These are phyloP conservation scores for Oryzias javanicus DNA, from an alignment of 2,113 vertebrate genomes.

Conservation along the genomic window DNA sequence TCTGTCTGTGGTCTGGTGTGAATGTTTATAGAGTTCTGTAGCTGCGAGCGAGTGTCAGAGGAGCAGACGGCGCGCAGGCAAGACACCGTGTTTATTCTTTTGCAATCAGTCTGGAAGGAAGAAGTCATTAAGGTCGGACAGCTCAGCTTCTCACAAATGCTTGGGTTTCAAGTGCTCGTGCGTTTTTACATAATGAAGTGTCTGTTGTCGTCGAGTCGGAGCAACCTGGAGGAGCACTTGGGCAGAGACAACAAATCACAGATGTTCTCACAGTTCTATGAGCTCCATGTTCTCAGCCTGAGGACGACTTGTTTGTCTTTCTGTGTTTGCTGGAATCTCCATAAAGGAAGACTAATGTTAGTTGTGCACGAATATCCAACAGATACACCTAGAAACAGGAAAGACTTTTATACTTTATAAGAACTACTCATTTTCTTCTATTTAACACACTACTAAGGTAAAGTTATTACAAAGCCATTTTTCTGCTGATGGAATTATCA, in stretches of 20 bases:
- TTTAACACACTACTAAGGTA: no score
- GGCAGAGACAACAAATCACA: neutral
- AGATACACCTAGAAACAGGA: constrained; percentile 1
- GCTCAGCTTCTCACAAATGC: constrained; percentile 33
- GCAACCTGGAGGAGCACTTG: neutral
- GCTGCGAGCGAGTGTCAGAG: constrained; percentile 1
- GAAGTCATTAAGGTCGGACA: constrained; percentile 25
- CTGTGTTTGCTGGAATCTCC: constrained; percentile 40
- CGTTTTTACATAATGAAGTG: constrained; percentile 25
- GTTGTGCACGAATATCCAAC: constrained; percentile 47
- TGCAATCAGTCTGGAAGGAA: constrained; percentile 8
- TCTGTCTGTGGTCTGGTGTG: constrained; percentile 33
- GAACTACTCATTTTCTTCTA: no score
- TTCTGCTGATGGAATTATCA: no score
- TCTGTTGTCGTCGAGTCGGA: neutral
- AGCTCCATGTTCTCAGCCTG: neutral
- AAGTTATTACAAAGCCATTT: no score
- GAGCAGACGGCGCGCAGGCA: constrained; percentile 8
- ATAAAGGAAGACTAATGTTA: constrained; percentile 10
- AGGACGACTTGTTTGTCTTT: constrained; percentile 17
- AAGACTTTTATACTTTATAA: no score
- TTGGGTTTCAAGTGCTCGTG: constrained; percentile 36
- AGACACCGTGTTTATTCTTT: constrained; percentile 11
- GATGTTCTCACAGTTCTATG: constrained; percentile 1
- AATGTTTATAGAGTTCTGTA: constrained; percentile 11